phyloP scores from a whole-genome alignment of 2,888 invertebrate genomes.

The Ophonus ardosiacus region DNA sequence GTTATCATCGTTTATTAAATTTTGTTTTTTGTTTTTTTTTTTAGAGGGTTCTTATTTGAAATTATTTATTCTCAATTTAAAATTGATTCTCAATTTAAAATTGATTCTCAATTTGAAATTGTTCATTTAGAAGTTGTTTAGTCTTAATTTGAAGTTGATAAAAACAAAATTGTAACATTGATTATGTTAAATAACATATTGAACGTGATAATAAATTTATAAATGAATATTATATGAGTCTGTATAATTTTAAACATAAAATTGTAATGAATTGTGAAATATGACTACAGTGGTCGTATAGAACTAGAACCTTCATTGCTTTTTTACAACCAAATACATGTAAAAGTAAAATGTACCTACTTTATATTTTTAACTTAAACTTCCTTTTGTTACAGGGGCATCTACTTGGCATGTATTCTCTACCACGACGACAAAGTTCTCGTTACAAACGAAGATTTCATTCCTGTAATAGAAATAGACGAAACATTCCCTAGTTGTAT shows the following conservation, averaged over 20 bases:
- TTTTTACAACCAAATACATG: not conserved
- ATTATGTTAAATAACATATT: too few relatives aligned
- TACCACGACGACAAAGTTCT: conserved; percentile 97
- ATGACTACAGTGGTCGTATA: not conserved
- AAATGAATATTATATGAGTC: not conserved
- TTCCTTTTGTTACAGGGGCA: conserved; percentile 83
- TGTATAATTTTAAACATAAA: not conserved
- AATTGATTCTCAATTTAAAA: too few relatives aligned
- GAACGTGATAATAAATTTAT: too few relatives aligned
- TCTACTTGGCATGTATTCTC: conserved; percentile 94
- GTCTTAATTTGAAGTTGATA: too few relatives aligned
- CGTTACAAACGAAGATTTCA: conserved; percentile 97
- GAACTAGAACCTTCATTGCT: not conserved
- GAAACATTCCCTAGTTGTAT: conserved; percentile 95
- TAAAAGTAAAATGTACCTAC: not conserved
- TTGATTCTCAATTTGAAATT: too few relatives aligned
- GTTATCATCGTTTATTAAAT: too few relatives aligned
- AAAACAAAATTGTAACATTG: too few relatives aligned
- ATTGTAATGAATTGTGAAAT: not conserved
- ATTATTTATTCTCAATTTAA: too few relatives aligned
- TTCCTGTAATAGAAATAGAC: conserved; percentile 98
- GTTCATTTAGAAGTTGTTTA: too few relatives aligned
- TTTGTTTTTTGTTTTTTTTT: too few relatives aligned
- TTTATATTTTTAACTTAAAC: not conserved
- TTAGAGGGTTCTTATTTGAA: too few relatives aligned